Base-by-base conservation (phyloP, 1,140 invertebrate species). In the Ganaspis sp. region DNA sequence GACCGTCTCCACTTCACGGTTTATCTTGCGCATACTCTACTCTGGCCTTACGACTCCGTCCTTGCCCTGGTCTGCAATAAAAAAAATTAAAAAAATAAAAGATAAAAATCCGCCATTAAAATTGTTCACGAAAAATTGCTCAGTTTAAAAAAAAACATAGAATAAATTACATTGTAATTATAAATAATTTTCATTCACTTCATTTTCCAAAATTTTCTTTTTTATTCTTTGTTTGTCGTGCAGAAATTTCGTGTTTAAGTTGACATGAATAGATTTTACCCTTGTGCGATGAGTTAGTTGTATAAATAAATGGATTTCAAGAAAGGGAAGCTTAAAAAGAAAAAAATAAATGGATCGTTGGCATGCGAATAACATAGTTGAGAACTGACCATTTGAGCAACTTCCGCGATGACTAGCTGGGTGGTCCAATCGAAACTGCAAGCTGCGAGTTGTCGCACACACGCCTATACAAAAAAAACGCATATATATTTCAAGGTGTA, bases 1-100 rank as follows among this genome's bases (percentile, higher is more conserved):
- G 80, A 78, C 81, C 76, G 80, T 78, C 76, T 79, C 77, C 70
- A 73, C 77, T 83, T 83, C 76, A 80, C 76, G 78, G 75, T 76
- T 80, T 79, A 80, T 80, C 81, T 80, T 80, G 78, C 82, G 79
- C 73, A 75, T 80, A 74, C 74, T 76, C 79, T 73, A 75, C 79
- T 74, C 72, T 75, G 76, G 78, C 81, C 79, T 75, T 79, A 53
- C 72, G 72, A 58, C 79, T 69, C 29, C 77, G 74, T 78, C 79
- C 77, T 69, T 75, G 73, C 79, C 71, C 77, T 77, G 75, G 69
- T 69, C 78, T 75, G 64, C 54, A 54, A 34, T 17, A 58, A 64
- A 74, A 64, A 53, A 72, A n/a, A n/a, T n/a, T n/a, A n/a, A n/a
- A 37, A 53, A 38, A 11, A 17, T 3, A 34, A 34, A 23, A 53